Base-by-base conservation (phyloP, 2,113 vertebrate species). In the Channa maculata region DNA sequence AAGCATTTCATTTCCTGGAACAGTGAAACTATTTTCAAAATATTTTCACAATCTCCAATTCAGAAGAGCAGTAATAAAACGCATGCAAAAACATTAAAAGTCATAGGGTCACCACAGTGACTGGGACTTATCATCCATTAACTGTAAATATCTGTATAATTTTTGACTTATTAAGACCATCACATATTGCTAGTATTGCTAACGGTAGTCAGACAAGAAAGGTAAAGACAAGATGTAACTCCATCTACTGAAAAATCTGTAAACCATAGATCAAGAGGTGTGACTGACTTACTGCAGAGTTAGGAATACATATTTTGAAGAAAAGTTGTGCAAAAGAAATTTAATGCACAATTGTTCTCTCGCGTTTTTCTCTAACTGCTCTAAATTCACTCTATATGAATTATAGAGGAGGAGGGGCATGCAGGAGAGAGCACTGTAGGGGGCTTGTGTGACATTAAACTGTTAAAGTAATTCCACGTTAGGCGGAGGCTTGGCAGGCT, bases 391-490 rank as follows among this genome's bases (percentile, higher is more conserved):
- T 84, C 81, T 86, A 79, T 71, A 89, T 87, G 57, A 82, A 85
- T 88, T 79, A 86, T 88, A 46, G 87, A 82, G 49, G 75, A 73
- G 70, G 11, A 55, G 58, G 49, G 70, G 75, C 60, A 80, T 79
- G 78, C 37, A 43, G 60, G 48, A 72, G 54, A 65, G 67, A 82
- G 75, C 13, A 64, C 68, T 74, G 74, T 61, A 74, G 83, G 72
- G 75, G 69, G 83, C 62, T 84, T 58, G 60, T 85, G 83, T 73
- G 80, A 88, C 86, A 89, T 91, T 89, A 91, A 91, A 91, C 80
- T 86, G 86, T 83, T 88, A 82, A 86, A 88, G 78, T 90, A 91
- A 92, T 91, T 90, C 79, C 67, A 84, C 43, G 80, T 90, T 86
- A 75, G 69, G 46, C 60, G 67, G 60, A 77, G 75, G 57, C 62